Conservation (phyloP, 2,113 vertebrate genomes). For the Prochilodus magdalenae region DNA sequence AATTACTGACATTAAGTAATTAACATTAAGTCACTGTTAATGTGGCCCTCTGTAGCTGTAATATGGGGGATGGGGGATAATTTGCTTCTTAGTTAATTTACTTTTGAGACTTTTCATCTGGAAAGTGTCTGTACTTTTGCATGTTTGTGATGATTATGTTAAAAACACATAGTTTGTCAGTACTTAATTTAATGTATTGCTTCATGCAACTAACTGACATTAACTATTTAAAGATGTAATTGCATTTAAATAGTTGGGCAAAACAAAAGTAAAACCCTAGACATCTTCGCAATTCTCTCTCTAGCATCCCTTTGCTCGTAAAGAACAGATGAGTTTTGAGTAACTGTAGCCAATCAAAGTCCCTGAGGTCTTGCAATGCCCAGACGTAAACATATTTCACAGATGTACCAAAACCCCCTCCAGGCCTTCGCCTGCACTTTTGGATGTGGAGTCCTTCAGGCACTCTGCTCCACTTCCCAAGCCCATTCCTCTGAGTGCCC, state of each 20-base stretch:
- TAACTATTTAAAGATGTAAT: not conserved
- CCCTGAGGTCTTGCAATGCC: conserved; percentile 45
- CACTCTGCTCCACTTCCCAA: conserved; percentile 21
- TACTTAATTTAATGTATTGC: not conserved
- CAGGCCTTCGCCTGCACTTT: conserved; percentile 36
- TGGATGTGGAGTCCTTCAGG: conserved; percentile 40
- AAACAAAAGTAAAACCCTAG: not conserved
- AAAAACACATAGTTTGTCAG: no score
- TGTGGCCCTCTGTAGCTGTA: no score
- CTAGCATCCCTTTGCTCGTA: conserved; percentile 34
- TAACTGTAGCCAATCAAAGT: conserved; percentile 37
- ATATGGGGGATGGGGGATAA: no score
- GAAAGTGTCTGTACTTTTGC: not conserved
- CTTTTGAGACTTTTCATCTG: not conserved
- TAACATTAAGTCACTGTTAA: no score
- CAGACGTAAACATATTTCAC: conserved; percentile 41
- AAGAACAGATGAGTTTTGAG: conserved; percentile 41
- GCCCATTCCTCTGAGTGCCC: conserved; percentile 30
- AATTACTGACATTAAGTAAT: no score
- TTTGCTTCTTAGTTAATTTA: no score
- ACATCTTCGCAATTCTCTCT: conserved; percentile 53
- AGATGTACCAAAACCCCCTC: conserved; percentile 34
- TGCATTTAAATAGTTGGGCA: not conserved
- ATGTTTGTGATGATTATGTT: no score
- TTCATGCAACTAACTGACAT: not conserved